These are phyloP conservation scores for Syngnathus typhle DNA, from an alignment of 2,113 vertebrate genomes.

Conservation along the genomic window DNA sequence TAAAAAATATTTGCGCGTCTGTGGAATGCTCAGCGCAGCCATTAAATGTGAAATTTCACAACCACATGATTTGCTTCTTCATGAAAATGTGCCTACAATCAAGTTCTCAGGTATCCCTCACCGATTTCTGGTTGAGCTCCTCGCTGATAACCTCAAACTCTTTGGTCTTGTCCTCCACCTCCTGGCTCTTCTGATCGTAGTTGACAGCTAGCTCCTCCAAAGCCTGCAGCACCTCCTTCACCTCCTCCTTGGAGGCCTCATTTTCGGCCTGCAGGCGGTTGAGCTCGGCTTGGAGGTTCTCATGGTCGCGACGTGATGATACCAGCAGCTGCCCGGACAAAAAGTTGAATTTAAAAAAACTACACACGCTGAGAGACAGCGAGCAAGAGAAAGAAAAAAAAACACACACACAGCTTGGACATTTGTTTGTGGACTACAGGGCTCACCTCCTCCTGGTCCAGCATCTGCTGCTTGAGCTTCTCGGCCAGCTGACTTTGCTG, in stretches of 20 bases:
- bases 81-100: neutral
- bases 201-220: conserved; percentile 95
- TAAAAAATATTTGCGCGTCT: neutral
- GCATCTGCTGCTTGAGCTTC: conserved; percentile 94
- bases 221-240: conserved; percentile 95
- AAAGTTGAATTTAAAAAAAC: neutral
- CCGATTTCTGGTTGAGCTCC: conserved; percentile 97
- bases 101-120: conserved; percentile 44
- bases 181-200: conserved; percentile 97
- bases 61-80: neutral
- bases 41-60: neutral
- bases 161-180: conserved; percentile 95
- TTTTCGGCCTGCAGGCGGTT: conserved; percentile 96
- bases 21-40: neutral
- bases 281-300: conserved; percentile 89
- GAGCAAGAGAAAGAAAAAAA: too few relatives aligned
- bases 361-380: neutral
- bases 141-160: conserved; percentile 90
- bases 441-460: conserved; percentile 92
- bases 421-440: neutral
- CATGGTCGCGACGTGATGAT: conserved; percentile 88
- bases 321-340: conserved; percentile 74
- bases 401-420: neutral
- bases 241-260: conserved; percentile 95
- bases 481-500: conserved; percentile 93